phyloP scores from a whole-genome alignment of 2,113 vertebrate species.

The Xiphophorus couchianus region DNA sequence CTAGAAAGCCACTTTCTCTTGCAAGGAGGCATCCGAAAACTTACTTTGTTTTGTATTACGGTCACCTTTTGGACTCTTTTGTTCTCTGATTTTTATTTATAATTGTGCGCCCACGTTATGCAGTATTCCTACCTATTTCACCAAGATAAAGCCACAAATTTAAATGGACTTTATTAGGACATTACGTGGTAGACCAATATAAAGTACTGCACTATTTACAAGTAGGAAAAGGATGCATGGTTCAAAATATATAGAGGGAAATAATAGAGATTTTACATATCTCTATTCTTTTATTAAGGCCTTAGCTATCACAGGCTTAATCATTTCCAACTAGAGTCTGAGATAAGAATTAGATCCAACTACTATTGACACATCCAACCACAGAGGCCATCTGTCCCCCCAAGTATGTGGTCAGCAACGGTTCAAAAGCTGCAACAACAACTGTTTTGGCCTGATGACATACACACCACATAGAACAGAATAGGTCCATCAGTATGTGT shows the following conservation, averaged over 20 bases:
- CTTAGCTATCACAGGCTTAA: constrained; percentile 11
- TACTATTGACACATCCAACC: constrained; percentile 57
- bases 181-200: not conserved
- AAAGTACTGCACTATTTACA: not conserved
- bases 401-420: constrained; percentile 63
- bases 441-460: constrained; percentile 42
- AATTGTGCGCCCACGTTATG: no score
- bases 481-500: constrained; percentile 67
- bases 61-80: constrained; percentile 1
- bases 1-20: constrained; percentile 49
- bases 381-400: constrained; percentile 57
- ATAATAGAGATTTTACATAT: no score
- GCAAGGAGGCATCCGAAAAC: constrained; percentile 41
- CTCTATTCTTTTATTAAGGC: constrained; percentile 7
- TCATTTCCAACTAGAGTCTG: constrained; percentile 20
- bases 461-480: constrained; percentile 57
- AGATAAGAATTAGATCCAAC: constrained; percentile 52
- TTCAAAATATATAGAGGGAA: not conserved
- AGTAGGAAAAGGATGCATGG: not conserved
- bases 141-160: not conserved
- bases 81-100: not conserved
- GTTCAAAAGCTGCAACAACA: constrained; percentile 33
- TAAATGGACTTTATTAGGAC: not conserved
- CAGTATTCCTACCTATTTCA: not conserved
- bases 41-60: constrained; percentile 13